Conservation (phyloP, 2,113 vertebrate species). For the Phylloscopus trochilus region DNA sequence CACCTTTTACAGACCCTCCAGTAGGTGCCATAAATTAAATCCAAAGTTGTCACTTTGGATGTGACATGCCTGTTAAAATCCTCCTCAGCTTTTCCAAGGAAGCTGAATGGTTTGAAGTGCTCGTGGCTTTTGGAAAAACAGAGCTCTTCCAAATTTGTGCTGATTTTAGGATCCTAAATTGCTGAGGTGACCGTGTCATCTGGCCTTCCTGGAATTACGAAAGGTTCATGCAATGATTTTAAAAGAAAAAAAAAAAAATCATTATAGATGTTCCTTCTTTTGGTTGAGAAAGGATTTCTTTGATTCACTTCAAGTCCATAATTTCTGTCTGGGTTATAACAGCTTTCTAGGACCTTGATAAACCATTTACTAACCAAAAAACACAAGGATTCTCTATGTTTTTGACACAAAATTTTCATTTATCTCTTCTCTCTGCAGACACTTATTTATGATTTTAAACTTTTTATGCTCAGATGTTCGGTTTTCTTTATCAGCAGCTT, state of each 20-base stretch:
- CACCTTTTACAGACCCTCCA: not conserved
- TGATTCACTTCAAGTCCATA: not conserved
- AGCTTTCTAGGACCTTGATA: not conserved
- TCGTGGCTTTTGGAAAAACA: not conserved
- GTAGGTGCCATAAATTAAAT: not conserved
- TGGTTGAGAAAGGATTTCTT: not conserved
- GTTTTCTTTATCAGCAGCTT: not conserved
- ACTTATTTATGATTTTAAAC: not conserved
- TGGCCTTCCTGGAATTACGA: not conserved
- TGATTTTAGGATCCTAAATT: not conserved
- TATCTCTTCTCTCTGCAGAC: not conserved
- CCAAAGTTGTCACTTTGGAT: fast-evolving
- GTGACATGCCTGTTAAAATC: not conserved
- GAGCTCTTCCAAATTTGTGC: not conserved
- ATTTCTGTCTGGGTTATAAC: not conserved
- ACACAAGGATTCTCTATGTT: not conserved
- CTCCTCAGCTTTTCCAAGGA: not conserved
- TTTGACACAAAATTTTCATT: not conserved
- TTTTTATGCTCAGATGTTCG: not conserved
- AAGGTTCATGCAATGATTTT: not conserved
- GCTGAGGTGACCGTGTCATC: fast-evolving
- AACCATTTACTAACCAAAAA: not conserved
- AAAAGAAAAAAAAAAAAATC: not conserved
- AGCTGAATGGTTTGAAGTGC: not conserved
- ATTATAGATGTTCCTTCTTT: not conserved